Evolutionary conservation across 2,113 vertebrate species (phyloP).

Genomic region (Rana temporaria): DNA sequence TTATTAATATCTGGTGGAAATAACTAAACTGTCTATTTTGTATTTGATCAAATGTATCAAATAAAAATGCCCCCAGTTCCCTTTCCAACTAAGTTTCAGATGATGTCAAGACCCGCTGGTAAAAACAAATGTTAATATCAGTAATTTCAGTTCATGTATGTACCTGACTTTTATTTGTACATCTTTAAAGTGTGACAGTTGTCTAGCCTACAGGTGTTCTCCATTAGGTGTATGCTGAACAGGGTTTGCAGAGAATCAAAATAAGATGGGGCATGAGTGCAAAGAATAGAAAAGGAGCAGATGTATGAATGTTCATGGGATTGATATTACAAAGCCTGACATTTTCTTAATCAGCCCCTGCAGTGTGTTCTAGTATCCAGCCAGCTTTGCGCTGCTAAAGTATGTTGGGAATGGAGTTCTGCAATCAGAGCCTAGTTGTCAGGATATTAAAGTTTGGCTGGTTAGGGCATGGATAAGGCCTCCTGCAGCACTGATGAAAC

Average conservation of each 20-base stretch:
- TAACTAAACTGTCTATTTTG: neutral
- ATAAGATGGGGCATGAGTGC: slow-evolving; percentile 33
- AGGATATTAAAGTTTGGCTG: slow-evolving; percentile 54
- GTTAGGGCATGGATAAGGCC: slow-evolving; percentile 44
- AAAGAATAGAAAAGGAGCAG: slow-evolving; percentile 50
- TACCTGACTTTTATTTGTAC: slow-evolving; percentile 36
- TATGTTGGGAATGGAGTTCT: slow-evolving; percentile 31
- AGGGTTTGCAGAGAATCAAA: slow-evolving; percentile 42
- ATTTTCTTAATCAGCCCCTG: slow-evolving; percentile 28
- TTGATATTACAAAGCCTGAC: neutral
- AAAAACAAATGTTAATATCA: slow-evolving; percentile 23
- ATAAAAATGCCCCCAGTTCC: neutral
- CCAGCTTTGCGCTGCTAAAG: neutral
- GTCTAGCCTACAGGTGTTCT: slow-evolving; percentile 30
- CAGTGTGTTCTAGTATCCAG: slow-evolving; percentile 37
- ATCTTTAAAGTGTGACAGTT: slow-evolving; percentile 29
- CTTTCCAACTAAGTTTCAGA: slow-evolving; percentile 20
- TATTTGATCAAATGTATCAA: slow-evolving; percentile 1
- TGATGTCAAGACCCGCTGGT: slow-evolving; percentile 29
- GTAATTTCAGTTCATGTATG: slow-evolving; percentile 47
- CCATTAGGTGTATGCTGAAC: slow-evolving; percentile 28
- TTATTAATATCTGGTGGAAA: neutral
- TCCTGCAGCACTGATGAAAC: slow-evolving; percentile 45
- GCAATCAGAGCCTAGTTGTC: slow-evolving; percentile 33
- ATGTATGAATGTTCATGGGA: slow-evolving; percentile 51